Base-by-base conservation (phyloP, 2,888 invertebrate species). In the Nowickia ferox region DNA sequence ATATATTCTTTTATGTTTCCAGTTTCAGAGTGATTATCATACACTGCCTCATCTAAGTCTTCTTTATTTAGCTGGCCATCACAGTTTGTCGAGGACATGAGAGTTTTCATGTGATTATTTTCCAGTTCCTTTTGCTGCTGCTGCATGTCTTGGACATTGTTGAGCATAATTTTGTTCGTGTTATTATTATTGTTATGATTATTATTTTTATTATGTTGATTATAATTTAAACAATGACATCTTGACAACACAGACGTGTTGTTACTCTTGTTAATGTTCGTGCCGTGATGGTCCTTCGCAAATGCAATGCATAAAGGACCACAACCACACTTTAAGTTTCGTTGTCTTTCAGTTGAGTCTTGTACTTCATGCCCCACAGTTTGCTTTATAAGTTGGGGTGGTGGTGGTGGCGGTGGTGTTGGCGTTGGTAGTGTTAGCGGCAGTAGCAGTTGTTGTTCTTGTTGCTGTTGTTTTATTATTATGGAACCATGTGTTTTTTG, bases 161-260 rank as follows among this genome's bases (percentile, higher is more conserved):
- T 72, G 57, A 79, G 78, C 82, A 72, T 66, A 72, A 78, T 66
- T 53, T 63, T 78, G 42, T 59, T 71, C 22, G 44, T 69, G 78
- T 44, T 71, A 55, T 46, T 75, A 74, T 51, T 74, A 74, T 30
- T 61, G 57, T 55, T 76, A 40, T 68, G 40, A 61, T 69, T 51
- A 78, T 69, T 71, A 84, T 72, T 59, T 51, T 66, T 78, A 78
- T 83, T 71, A 77, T 78, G 57, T 82, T 83, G 69, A 71, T 66
- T 72, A 82, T 76, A 76, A 83, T 80, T 85, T 85, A 78, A 76
- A 72, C 83, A 83, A 80, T 80, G 83, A 80, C 86, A 86, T 86
- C 83, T 86, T 86, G 86, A 86, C 86, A 86, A 51, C 83, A 86
- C 71, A 76, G 83, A 80, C 66, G 82, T 85, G 81, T 78, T 78